phyloP scores from a whole-genome alignment of 2,888 invertebrate species.

The Isotomurus palustris region DNA sequence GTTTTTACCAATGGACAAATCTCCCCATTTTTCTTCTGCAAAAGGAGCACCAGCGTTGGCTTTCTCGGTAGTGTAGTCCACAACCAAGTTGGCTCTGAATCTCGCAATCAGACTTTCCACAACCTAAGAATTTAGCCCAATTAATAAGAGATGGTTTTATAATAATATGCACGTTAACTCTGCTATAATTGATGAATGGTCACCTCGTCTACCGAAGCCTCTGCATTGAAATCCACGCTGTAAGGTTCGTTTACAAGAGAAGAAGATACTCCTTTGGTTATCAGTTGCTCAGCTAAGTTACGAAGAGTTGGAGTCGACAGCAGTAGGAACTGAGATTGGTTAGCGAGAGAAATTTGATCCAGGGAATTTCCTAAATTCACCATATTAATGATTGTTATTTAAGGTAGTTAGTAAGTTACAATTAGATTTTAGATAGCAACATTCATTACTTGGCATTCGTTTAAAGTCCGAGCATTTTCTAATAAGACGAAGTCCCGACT shows the following conservation, averaged over 20 bases:
- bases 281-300: conserved; percentile 38
- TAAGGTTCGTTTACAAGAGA: too few relatives aligned
- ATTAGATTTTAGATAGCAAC: neutral
- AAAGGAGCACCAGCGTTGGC: conserved; percentile 56
- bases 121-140: conserved; percentile 18
- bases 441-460: conserved; percentile 39
- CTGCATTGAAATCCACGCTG: too few relatives aligned
- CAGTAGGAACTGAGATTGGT: conserved; percentile 44
- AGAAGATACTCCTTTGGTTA: conserved; percentile 39
- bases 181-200: too few relatives aligned
- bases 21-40: conserved; percentile 68
- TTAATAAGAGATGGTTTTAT: neutral
- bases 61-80: conserved; percentile 13
- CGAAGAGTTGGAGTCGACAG: conserved; percentile 40
- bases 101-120: conserved; percentile 63
- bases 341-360: conserved; percentile 45
- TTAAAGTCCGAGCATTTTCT: conserved; percentile 40
- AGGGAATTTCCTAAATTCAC: conserved; percentile 41
- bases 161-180: too few relatives aligned
- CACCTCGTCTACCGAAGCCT: too few relatives aligned
- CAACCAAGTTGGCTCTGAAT: conserved; percentile 86
- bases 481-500: conserved; percentile 55
- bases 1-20: conserved; percentile 64
- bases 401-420: too few relatives aligned
- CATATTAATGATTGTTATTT: too few relatives aligned